Conservation (phyloP, 2,113 vertebrate genomes). For the Mus musculus region DNA sequence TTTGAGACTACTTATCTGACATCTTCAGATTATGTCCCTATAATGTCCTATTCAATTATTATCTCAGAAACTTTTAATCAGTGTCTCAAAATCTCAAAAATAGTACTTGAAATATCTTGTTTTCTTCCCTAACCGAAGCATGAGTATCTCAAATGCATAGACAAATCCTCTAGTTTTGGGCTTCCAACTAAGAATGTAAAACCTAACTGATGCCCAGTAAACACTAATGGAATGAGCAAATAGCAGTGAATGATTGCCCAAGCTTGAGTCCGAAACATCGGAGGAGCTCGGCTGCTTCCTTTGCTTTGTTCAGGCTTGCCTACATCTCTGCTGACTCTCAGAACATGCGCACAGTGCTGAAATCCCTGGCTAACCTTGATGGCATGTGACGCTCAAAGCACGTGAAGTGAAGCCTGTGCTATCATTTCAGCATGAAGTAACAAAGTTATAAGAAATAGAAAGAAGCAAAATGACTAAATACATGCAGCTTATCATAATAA, state of each 20-base stretch:
- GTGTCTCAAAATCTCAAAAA: slow-evolving; percentile 2
- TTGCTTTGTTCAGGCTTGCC: neutral
- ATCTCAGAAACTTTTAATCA: neutral
- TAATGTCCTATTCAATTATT: neutral
- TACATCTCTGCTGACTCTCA: neutral
- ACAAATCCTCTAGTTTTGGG: neutral
- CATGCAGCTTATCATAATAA: neutral
- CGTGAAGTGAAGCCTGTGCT: neutral
- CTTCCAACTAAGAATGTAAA: neutral
- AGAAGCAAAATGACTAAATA: neutral
- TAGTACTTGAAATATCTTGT: neutral
- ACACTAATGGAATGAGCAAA: neutral
- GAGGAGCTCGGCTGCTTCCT: neutral
- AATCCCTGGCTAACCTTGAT: neutral
- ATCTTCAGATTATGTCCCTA: neutral
- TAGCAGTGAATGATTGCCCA: neutral
- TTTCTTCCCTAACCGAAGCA: slow-evolving; percentile 19
- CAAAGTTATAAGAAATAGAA: slow-evolving; percentile 6
- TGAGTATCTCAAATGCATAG: slow-evolving; percentile 9
- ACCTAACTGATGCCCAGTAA: neutral
- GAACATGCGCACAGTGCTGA: neutral
- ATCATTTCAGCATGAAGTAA: neutral
- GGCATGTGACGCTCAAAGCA: neutral
- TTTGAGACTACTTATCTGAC: neutral
- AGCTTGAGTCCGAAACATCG: neutral